Evolutionary conservation across 2,888 invertebrate species (phyloP).

Genomic region (Drosophila percnosoma): DNA sequence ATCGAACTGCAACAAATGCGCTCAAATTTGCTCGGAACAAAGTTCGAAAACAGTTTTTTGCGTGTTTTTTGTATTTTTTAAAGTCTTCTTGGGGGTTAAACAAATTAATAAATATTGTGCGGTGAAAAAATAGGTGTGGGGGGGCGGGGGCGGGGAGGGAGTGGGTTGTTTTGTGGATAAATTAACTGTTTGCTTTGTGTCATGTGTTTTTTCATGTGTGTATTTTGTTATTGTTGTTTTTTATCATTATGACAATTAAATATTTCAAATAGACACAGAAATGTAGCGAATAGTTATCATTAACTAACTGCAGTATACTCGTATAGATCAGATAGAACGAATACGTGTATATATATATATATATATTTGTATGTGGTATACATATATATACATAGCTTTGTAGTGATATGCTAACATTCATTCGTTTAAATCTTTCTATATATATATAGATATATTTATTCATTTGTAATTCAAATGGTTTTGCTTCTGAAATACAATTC

Average conservation of each 20-base stretch:
- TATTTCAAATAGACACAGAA: conserved; percentile 75
- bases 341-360: conserved; percentile 2
- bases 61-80: conserved; percentile 36
- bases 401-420: conserved; percentile 79
- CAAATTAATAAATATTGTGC: conserved; percentile 52
- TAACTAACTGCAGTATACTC: conserved; percentile 54
- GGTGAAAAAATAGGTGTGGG: neutral
- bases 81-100: conserved; percentile 42
- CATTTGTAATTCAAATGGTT: conserved; percentile 42
- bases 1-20: conserved; percentile 57
- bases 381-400: conserved; percentile 44
- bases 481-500: conserved; percentile 40
- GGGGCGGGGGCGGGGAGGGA: conserved; percentile 1
- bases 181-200: conserved; percentile 30
- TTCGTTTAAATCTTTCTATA: conserved; percentile 59
- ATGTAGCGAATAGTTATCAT: conserved; percentile 69
- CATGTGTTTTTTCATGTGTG: conserved; percentile 8
- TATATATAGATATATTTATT: conserved; percentile 44
- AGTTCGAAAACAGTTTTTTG: too few species aligned
- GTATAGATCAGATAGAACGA: conserved; percentile 37
- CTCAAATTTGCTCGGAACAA: conserved; percentile 36
- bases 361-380: conserved; percentile 38
- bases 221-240: conserved; percentile 14
- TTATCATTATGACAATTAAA: conserved; percentile 64
- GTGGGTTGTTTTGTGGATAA: conserved; percentile 12